Base-by-base conservation (phyloP, 2,888 invertebrate genomes). In the Amphipoea oculea region DNA sequence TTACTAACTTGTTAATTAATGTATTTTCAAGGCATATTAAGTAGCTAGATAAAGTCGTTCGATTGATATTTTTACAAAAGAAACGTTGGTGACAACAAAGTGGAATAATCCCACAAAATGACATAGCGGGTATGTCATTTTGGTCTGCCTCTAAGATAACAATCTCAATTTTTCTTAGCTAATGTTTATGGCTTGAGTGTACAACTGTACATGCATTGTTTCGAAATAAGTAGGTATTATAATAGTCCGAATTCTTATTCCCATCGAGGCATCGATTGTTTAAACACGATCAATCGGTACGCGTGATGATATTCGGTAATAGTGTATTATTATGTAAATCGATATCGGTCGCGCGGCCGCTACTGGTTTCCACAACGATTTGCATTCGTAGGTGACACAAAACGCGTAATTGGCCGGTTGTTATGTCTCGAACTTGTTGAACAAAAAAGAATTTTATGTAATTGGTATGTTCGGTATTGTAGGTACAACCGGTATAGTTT, bases 241-340 rank as follows among this genome's bases (percentile, higher is more conserved):
- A 48, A 40, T 65, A 68, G 2, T 29, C 40, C n/a, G 2, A 76
- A 81, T 82, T 81, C 48, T 60, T 45, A 84, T 86, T 83, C 80
- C 66, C 70, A 67, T 51, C 66, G 68, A 20, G 6, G 42, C 57
- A 71, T 70, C 68, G 77, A 82, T 86, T 79, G 82, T 87, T 83
- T 76, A 82, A 87, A 84, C 72, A 77, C 78, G 81, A 78, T 79
- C 79, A 81, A 82, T 84, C 69, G 79, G 72, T 72, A 69, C 72
- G 73, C 89, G 86, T 88, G 88, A 89, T 76, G 42, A 86, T 79
- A 89, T 89, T 89, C 80, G 85, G 86, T 83, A 85, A 89, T 87
- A 69, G 77, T 60, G 72, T 78, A 77, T 80, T 79, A 83, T 87
- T 87, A 88, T 88, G 88, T 86, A 84, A 88, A 89, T 87, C 63